Base-by-base conservation (phyloP, 2,113 vertebrate species). In the Percopsis transmontana region DNA sequence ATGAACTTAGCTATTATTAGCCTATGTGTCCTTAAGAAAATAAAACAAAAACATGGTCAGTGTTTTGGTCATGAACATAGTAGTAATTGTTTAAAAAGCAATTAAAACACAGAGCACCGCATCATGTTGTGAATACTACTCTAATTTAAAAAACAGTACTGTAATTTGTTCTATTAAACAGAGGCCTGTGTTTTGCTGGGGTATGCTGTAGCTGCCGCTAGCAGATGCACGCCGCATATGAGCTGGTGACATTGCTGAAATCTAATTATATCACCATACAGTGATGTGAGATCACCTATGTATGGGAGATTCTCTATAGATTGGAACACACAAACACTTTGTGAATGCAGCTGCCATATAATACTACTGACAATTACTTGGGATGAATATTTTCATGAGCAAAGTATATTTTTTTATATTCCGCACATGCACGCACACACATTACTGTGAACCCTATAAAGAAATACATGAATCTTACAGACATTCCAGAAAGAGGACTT, bases 261-360 rank as follows among this genome's bases (percentile, higher is more conserved):
- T 86, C 88, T 88, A 89, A 90, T 90, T 83, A 86, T 88, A 89
- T 74, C 72, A 45, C 42, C 48, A 69, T 44, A 68, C 58, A 54
- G 59, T 75, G 68, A n/a, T 56, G 38, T 79, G 68, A 20, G 51
- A 72, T 74, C 70, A 44, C 45, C 13, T 41, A 59, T 60, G 58
- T 19, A 48, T 27, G 52, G 57, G 24, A 52, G 13, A 69, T 56
- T 8, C 44, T 74, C 23, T 19, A 7, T 10, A 23, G 33, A 52
- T 9, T 53, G 58, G 13, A 40, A n/a, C n/a, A n/a, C n/a, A n/a
- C n/a, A n/a, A 16, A 21, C 50, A 47, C 19, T 42, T 13, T 62
- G 38, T 56, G 38, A 39, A 9, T 9, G 9, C 24, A 61, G 51
- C 42, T 82, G 57, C 20, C 20, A n/a, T 18, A 13, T 15, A 16